Percentiles rank a stretch among this genome's conserved stretches.
phyloP scores from a whole-genome alignment of 2,113 vertebrate genomes.

The Pyrgilauda ruficollis region DNA sequence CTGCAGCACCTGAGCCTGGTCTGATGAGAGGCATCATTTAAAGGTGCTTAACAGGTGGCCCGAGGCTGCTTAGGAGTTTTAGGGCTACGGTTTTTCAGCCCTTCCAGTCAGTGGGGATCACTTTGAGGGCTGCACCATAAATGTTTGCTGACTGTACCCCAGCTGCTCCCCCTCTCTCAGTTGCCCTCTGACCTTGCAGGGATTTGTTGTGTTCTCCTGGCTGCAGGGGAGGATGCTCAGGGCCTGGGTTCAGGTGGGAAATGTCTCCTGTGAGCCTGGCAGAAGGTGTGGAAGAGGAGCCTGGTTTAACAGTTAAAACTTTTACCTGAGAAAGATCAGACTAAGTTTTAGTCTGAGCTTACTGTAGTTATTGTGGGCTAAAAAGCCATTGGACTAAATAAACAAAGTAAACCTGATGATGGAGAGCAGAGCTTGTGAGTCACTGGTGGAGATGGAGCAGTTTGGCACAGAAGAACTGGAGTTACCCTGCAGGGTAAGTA shows the following conservation, averaged over 20 bases:
- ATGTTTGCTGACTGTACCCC: background rate
- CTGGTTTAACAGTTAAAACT: background rate
- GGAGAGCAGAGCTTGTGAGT: accelerated
- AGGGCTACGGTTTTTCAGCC: accelerated
- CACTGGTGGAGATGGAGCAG: background rate
- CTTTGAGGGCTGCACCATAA: accelerated
- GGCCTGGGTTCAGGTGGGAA: background rate
- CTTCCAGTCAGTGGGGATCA: accelerated
- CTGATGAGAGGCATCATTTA: background rate
- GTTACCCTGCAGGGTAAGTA: background rate
- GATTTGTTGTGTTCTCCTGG: accelerated
- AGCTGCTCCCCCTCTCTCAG: background rate
- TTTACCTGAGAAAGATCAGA: background rate
- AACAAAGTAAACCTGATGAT: background rate
- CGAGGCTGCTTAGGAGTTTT: background rate
- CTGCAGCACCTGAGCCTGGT: background rate
- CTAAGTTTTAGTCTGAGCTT: background rate
- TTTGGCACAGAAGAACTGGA: background rate
- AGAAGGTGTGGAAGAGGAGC: background rate
- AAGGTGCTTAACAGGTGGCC: background rate
- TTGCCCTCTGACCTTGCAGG: background rate
- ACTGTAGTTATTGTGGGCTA: background rate
- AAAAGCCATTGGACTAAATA: background rate
- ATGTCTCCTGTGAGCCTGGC: accelerated
- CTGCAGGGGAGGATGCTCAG: background rate